These are phyloP conservation scores for Pomatostomus ruficeps DNA, from an alignment of 2,113 vertebrate species.

Conservation along the genomic window DNA sequence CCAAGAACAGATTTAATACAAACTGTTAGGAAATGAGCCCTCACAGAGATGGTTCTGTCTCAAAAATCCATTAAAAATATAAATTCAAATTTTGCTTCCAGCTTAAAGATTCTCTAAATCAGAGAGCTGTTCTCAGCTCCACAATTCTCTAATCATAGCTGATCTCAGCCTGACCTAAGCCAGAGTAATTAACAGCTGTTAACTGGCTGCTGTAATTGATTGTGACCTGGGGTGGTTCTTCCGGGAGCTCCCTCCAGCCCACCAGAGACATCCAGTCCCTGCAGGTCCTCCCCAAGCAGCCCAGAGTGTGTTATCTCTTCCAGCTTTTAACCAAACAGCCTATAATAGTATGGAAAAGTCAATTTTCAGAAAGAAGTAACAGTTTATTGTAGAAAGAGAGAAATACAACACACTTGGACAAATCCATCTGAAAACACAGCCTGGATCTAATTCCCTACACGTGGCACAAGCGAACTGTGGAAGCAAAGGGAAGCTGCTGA, in stretches of 20 bases:
- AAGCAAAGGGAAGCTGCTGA: not conserved
- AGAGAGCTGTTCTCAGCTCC: not conserved
- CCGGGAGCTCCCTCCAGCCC: not conserved
- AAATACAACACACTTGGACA: not conserved
- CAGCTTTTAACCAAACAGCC: not conserved
- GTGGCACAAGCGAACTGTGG: not conserved
- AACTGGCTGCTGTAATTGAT: not conserved
- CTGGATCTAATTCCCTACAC: not conserved
- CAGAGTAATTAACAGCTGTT: not conserved
- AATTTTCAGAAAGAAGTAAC: not conserved
- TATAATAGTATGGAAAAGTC: not conserved
- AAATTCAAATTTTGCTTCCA: not conserved
- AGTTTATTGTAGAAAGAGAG: not conserved
- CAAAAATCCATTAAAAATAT: not conserved
- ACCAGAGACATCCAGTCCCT: not conserved
- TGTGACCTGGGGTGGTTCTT: not conserved
- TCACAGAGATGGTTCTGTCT: not conserved
- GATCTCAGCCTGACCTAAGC: not conserved
- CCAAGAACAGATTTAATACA: not conserved
- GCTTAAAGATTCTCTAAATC: not conserved
- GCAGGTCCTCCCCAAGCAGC: not conserved
- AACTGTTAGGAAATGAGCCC: not conserved
- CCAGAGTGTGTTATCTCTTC: not conserved
- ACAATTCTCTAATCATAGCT: not conserved
- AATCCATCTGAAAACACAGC: not conserved